Evolutionary conservation across 2,888 invertebrate genomes (phyloP).

Genomic region (Linnaemya vulpina): DNA sequence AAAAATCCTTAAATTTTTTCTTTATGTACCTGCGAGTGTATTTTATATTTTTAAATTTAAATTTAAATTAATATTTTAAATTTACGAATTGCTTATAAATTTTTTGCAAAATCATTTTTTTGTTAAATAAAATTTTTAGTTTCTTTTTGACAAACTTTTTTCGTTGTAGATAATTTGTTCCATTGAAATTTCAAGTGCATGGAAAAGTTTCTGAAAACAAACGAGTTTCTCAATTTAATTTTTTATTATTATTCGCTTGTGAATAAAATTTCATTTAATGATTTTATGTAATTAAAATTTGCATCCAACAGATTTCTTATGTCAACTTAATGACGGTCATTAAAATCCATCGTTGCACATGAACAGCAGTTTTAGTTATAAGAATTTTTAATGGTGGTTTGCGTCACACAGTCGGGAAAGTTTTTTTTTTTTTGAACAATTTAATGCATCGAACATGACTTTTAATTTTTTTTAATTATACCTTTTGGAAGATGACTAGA

Average conservation of each 20-base stretch:
- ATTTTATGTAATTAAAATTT: background rate
- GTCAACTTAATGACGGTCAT: background rate
- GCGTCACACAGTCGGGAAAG: constrained; percentile 12
- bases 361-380: background rate
- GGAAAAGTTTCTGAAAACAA: too few relatives aligned
- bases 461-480: background rate
- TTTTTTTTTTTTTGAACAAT: constrained; percentile 9
- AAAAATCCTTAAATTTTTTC: too few relatives aligned
- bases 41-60: too few relatives aligned
- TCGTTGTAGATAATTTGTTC: too few relatives aligned
- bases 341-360: background rate
- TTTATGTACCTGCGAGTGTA: too few relatives aligned
- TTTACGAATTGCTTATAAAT: too few relatives aligned
- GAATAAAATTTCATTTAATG: background rate
- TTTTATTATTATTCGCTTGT: background rate
- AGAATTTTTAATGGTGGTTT: constrained; percentile 21
- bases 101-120: too few relatives aligned
- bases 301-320: background rate
- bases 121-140: too few relatives aligned
- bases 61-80: too few relatives aligned
- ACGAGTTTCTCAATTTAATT: background rate
- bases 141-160: too few relatives aligned
- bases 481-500: background rate
- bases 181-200: too few relatives aligned
- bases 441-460: constrained; percentile 10